Percentiles rank a stretch among this genome's conserved stretches.
Evolutionary conservation across 92 coral and sea anemone species (phyloP).

Genomic region (Pocillopora grandis): DNA sequence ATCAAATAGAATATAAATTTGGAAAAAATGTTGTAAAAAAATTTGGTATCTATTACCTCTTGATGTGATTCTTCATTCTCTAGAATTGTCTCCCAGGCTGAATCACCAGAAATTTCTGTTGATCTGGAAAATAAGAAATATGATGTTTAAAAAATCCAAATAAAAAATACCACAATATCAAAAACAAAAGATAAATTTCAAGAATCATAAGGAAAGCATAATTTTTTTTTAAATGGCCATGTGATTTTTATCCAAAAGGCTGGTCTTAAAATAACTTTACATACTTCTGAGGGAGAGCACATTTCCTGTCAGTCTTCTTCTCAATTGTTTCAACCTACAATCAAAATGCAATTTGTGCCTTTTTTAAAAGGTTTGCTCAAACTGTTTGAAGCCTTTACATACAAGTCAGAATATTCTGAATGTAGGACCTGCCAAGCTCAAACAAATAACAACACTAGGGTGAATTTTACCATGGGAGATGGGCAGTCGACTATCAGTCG

Average conservation of each 20-base stretch:
- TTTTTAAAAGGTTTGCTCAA: too few relatives aligned
- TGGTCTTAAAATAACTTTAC: neutral
- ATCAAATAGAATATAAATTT: too few relatives aligned
- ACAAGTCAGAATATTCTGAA: too few relatives aligned
- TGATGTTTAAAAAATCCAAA: neutral
- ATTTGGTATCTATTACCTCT: neutral
- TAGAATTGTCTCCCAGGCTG: constrained; percentile 79
- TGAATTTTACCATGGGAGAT: too few relatives aligned
- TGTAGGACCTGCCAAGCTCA: too few relatives aligned
- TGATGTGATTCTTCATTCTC: constrained; percentile 56
- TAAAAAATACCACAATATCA: neutral
- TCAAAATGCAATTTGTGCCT: neutral
- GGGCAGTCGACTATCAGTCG: too few relatives aligned
- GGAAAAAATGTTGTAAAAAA: too few relatives aligned
- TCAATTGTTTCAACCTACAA: constrained; percentile 16
- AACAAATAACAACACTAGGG: too few relatives aligned
- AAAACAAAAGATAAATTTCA: neutral
- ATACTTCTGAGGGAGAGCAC: constrained; percentile 29
- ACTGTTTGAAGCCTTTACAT: too few relatives aligned
- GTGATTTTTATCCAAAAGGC: too few relatives aligned
- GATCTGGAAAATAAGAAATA: constrained; percentile 36
- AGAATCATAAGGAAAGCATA: neutral
- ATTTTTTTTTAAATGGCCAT: too few relatives aligned
- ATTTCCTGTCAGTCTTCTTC: constrained; percentile 14
- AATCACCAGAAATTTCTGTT: constrained; percentile 74